These are phyloP conservation scores for Petrophora chlorosata DNA, from an alignment of 2,888 invertebrate genomes.

Conservation along the genomic window DNA sequence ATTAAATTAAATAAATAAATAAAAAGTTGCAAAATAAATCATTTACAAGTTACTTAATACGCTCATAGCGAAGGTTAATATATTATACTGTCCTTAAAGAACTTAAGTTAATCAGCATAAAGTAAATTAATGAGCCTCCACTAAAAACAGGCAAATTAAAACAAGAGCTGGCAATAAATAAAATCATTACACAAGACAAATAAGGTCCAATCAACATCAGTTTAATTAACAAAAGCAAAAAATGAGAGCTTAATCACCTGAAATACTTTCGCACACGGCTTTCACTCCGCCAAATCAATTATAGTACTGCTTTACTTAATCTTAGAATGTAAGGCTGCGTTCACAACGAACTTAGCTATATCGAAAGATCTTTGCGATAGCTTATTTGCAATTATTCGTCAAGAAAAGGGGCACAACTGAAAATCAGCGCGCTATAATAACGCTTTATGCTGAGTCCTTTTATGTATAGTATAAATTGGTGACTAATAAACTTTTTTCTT, in stretches of 20 bases:
- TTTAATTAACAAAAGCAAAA: conserved; percentile 40
- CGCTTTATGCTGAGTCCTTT: no score
- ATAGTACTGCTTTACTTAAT: conserved; percentile 43
- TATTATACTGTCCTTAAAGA: not conserved
- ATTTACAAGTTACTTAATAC: not conserved
- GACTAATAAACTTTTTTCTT: no score
- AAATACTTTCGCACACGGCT: conserved; percentile 46
- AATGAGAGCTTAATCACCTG: conserved; percentile 36
- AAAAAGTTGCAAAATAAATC: not conserved
- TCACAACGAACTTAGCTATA: no score
- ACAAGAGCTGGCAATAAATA: conserved; percentile 22
- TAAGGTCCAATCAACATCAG: conserved; percentile 27
- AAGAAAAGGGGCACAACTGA: no score
- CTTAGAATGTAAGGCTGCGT: conserved; percentile 37
- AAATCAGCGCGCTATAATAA: no score
- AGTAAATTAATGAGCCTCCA: conserved; percentile 11
- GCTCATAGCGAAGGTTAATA: not conserved
- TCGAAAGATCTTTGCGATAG: no score
- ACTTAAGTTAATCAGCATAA: conserved; percentile 1
- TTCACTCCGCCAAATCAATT: conserved; percentile 53
- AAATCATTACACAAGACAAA: conserved; percentile 32
- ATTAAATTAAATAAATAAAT: not conserved
- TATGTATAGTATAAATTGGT: no score
- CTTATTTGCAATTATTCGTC: no score
- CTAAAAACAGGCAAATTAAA: conserved; percentile 25